These are phyloP conservation scores for Papio anubis DNA, from an alignment of 2,113 vertebrate genomes.

Conservation along the genomic window DNA sequence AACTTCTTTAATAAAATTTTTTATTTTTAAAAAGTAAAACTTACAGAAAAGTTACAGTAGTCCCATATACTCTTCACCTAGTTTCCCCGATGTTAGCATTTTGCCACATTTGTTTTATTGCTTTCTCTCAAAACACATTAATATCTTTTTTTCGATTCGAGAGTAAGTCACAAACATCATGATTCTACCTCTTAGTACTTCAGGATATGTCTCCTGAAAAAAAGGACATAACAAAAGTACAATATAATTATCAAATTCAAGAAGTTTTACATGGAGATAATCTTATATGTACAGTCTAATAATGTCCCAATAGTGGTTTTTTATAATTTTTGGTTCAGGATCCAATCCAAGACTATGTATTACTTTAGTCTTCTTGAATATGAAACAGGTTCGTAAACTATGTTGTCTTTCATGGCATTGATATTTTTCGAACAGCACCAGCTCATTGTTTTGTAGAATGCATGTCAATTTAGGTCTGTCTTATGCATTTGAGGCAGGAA, in stretches of 20 bases:
- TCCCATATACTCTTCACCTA: background rate
- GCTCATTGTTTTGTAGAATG: background rate
- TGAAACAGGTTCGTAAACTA: background rate
- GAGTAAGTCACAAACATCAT: background rate
- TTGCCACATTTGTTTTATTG: background rate
- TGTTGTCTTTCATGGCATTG: background rate
- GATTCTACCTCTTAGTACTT: background rate
- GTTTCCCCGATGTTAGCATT: background rate
- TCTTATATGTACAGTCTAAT: background rate
- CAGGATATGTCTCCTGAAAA: background rate
- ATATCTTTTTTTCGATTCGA: background rate
- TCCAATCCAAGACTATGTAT: background rate
- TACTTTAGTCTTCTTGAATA: background rate
- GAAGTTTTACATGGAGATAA: background rate
- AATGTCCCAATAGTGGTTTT: background rate
- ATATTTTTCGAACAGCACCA: conserved; percentile 2
- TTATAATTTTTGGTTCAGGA: background rate
- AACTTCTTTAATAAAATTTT: background rate
- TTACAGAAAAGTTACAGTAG: background rate
- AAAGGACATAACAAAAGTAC: background rate
- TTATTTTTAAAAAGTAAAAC: background rate
- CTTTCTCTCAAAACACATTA: background rate
- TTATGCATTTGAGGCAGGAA: background rate
- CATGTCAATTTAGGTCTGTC: background rate
- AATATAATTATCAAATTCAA: background rate